phyloP scores from a whole-genome alignment of 2,888 invertebrate species.

The Nebria salina region DNA sequence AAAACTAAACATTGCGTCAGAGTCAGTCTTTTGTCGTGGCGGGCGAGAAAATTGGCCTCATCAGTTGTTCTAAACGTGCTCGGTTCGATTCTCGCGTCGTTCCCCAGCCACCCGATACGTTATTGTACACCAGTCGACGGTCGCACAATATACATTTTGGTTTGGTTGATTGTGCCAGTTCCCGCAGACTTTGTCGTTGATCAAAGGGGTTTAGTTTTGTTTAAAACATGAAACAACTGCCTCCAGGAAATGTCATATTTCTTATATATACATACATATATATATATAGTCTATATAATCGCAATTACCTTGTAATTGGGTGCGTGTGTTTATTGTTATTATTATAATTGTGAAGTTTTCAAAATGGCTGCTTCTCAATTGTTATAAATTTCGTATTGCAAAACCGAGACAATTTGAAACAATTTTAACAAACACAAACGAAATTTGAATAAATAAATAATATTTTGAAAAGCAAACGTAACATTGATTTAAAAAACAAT shows the following conservation, averaged over 20 bases:
- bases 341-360: slow-evolving; percentile 20
- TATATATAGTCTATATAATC: slow-evolving; percentile 28
- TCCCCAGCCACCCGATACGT: background rate
- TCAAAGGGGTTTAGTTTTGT: slow-evolving; percentile 51
- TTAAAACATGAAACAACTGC: slow-evolving; percentile 50
- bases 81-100: slow-evolving; percentile 32
- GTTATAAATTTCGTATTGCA: background rate
- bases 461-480: too few relatives aligned
- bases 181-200: slow-evolving; percentile 16
- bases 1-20: slow-evolving; percentile 31
- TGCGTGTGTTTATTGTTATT: slow-evolving; percentile 45
- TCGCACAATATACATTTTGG: background rate
- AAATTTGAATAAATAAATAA: too few relatives aligned
- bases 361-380: slow-evolving; percentile 1
- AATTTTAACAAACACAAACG: too few relatives aligned
- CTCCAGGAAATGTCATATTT: slow-evolving; percentile 52
- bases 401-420: too few relatives aligned
- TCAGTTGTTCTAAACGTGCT: slow-evolving; percentile 39
- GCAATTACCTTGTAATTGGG: slow-evolving; percentile 55
- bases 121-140: background rate
- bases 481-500: background rate
- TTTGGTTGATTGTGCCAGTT: slow-evolving; percentile 23
- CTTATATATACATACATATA: slow-evolving; percentile 47
- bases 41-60: slow-evolving; percentile 45
- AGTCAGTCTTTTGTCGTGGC: slow-evolving; percentile 28